Evolutionary conservation across 2,113 vertebrate species (phyloP).

Genomic region (Apistogramma diplotaenia): DNA sequence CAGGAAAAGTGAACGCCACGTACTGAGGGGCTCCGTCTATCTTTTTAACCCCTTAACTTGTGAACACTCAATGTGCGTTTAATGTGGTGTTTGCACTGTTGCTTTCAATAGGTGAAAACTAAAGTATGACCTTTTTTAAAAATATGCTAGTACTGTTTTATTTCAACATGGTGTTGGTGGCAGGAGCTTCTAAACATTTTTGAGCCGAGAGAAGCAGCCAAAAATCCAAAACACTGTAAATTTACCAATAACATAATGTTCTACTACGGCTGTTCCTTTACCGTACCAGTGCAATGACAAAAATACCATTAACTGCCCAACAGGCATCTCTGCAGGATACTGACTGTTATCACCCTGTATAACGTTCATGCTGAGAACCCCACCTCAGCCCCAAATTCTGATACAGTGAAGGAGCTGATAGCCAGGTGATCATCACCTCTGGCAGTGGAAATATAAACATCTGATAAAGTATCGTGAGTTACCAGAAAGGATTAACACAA

Average conservation of each 20-base stretch:
- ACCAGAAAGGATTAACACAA: background rate
- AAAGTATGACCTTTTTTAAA: background rate
- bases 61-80: background rate
- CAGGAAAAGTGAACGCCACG: background rate
- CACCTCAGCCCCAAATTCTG: background rate
- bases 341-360: background rate
- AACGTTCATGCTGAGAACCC: background rate
- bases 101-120: background rate
- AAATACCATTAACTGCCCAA: background rate
- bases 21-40: background rate
- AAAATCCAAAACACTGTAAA: constrained; percentile 9
- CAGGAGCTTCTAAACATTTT: background rate
- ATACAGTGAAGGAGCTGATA: background rate
- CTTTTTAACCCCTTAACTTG: background rate
- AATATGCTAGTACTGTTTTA: constrained; percentile 3
- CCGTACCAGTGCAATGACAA: background rate
- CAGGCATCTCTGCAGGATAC: background rate
- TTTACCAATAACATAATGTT: background rate
- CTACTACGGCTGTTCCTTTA: background rate
- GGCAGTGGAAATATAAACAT: background rate
- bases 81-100: background rate
- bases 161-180: background rate
- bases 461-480: background rate
- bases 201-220: background rate
- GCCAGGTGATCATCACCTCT: background rate